Evolutionary conservation across 2,888 invertebrate genomes (phyloP).

Genomic region (Caenorhabditis becei): DNA sequence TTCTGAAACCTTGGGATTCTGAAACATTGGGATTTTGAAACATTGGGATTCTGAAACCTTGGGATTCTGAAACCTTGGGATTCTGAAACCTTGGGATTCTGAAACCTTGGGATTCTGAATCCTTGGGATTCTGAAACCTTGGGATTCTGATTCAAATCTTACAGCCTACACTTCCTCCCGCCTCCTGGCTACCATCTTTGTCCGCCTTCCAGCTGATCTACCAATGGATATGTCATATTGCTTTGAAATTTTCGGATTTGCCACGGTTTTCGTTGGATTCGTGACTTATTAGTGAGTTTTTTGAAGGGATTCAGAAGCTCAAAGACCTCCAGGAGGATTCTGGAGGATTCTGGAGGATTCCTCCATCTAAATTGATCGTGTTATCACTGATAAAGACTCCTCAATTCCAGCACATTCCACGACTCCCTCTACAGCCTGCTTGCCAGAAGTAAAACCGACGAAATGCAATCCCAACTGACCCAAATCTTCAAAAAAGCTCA

Average conservation of each 20-base stretch:
- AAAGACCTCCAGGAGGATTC: background rate
- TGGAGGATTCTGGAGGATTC: no score
- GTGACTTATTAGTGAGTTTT: slow-evolving; percentile 31
- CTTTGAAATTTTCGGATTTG: slow-evolving; percentile 37
- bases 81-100: no score
- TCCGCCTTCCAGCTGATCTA: slow-evolving; percentile 30
- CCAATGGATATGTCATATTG: slow-evolving; percentile 21
- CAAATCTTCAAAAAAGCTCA: slow-evolving; percentile 19
- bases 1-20: no score
- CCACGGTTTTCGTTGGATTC: slow-evolving; percentile 14
- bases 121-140: no score
- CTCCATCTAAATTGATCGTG: background rate
- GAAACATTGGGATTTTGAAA: no score
- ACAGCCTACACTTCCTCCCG: slow-evolving; percentile 4
- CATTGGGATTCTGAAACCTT: no score
- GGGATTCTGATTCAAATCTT: no score
- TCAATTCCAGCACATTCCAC: slow-evolving; percentile 41
- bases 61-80: no score
- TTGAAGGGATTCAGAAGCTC: background rate
- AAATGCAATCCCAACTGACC: slow-evolving; percentile 36
- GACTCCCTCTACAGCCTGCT: slow-evolving; percentile 43
- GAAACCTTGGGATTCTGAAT: no score
- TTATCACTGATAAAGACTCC: no score
- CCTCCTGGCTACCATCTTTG: background rate
- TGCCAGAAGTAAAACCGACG: slow-evolving; percentile 31